Evolutionary conservation across 2,113 vertebrate species (phyloP).

Genomic region (Jaculus jaculus): DNA sequence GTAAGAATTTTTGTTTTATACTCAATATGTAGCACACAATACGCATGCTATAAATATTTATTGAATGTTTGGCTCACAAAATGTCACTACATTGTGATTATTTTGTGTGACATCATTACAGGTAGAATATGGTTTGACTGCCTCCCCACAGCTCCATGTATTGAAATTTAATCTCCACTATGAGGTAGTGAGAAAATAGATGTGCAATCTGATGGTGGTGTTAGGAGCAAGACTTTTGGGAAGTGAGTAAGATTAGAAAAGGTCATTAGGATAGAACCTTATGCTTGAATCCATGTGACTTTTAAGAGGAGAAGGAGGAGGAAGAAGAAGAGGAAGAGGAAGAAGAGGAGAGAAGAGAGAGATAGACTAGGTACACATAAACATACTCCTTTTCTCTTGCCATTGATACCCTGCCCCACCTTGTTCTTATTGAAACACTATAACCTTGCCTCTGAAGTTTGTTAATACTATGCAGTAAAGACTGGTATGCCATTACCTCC

Average conservation of each 20-base stretch:
- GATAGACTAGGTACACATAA: no score
- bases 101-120: neutral
- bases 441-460: neutral
- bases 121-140: neutral
- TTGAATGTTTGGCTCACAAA: neutral
- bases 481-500: neutral
- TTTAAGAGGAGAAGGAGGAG: no score
- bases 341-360: no score
- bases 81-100: no score
- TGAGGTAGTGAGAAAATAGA: neutral
- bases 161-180: neutral
- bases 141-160: neutral
- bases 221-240: neutral
- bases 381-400: neutral
- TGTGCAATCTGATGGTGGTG: neutral
- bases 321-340: no score
- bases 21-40: no score
- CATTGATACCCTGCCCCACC: no score
- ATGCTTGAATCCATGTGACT: neutral
- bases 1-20: no score
- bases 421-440: neutral
- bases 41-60: neutral
- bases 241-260: neutral
- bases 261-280: neutral
- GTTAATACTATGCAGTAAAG: neutral